A percentile compares a stretch with the other conserved stretches of the same genome.
Conservation (phyloP, 2,113 vertebrate genomes). For the Anseranas semipalmata region DNA sequence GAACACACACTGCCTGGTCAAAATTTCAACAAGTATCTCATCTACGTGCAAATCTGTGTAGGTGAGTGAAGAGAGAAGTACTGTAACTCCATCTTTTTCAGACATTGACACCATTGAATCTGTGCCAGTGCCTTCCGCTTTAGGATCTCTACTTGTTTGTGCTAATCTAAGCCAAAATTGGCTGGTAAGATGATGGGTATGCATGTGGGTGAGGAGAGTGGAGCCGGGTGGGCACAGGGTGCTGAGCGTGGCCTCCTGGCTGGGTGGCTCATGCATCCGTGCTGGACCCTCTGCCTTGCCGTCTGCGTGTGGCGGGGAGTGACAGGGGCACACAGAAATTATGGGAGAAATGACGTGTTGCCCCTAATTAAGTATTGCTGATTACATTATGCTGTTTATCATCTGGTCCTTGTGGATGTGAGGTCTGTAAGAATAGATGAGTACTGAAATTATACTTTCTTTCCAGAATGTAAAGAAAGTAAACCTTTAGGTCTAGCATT, state of each 20-base stretch:
- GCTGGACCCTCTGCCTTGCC: rapidly evolving
- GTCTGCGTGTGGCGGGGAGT: background rate
- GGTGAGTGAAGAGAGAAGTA: background rate
- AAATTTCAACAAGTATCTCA: no score
- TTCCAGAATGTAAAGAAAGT: background rate
- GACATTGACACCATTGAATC: background rate
- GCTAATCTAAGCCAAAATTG: background rate
- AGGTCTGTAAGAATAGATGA: background rate
- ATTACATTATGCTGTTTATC: background rate
- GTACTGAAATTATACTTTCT: background rate
- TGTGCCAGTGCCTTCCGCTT: background rate
- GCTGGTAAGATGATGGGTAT: background rate
- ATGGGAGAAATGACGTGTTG: background rate
- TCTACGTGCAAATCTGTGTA: background rate
- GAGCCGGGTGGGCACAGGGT: background rate
- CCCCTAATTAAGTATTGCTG: background rate
- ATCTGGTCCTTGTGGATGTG: background rate
- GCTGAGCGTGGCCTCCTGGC: background rate
- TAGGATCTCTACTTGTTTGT: background rate
- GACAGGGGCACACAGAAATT: background rate
- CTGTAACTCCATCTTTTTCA: background rate
- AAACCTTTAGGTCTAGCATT: background rate
- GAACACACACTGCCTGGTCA: background rate
- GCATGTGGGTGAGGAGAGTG: background rate
- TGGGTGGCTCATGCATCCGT: background rate